These are phyloP conservation scores for Bicyclus anynana DNA, from an alignment of 1,140 invertebrate genomes.

Conservation along the genomic window DNA sequence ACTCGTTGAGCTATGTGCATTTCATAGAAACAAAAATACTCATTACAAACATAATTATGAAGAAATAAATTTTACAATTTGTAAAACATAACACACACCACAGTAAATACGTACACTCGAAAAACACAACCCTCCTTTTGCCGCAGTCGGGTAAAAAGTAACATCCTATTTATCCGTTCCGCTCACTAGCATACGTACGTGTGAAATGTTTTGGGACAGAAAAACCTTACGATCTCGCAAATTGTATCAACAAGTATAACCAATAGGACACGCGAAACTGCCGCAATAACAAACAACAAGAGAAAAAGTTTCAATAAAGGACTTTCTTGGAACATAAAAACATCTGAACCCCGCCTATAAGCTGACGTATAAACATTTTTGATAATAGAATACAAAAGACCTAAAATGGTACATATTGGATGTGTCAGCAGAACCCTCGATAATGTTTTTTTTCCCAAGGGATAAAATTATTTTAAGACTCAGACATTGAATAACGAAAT, in stretches of 20 bases:
- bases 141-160: too few species aligned
- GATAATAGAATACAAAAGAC: slow-evolving; percentile 41
- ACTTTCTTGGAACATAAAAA: slow-evolving; percentile 38
- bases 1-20: too few species aligned
- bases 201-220: slow-evolving; percentile 20
- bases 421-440: slow-evolving; percentile 34
- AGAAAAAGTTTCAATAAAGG: slow-evolving; percentile 45
- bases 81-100: too few species aligned
- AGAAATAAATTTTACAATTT: too few species aligned
- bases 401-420: slow-evolving; percentile 33
- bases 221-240: slow-evolving; percentile 26
- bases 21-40: too few species aligned
- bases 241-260: slow-evolving; percentile 24
- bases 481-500: too few species aligned
- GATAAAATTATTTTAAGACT: not conserved
- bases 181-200: slow-evolving; percentile 3
- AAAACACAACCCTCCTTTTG: too few species aligned
- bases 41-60: too few species aligned
- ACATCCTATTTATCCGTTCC: slow-evolving; percentile 1
- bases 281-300: slow-evolving; percentile 29
- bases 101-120: too few species aligned
- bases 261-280: slow-evolving; percentile 14
- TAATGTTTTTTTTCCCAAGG: slow-evolving; percentile 6
- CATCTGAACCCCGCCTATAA: slow-evolving; percentile 30
- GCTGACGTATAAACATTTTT: slow-evolving; percentile 35